These are phyloP conservation scores for Falco novaeseelandiae DNA, from an alignment of 2,797 vertebrate species.

Conservation along the genomic window DNA sequence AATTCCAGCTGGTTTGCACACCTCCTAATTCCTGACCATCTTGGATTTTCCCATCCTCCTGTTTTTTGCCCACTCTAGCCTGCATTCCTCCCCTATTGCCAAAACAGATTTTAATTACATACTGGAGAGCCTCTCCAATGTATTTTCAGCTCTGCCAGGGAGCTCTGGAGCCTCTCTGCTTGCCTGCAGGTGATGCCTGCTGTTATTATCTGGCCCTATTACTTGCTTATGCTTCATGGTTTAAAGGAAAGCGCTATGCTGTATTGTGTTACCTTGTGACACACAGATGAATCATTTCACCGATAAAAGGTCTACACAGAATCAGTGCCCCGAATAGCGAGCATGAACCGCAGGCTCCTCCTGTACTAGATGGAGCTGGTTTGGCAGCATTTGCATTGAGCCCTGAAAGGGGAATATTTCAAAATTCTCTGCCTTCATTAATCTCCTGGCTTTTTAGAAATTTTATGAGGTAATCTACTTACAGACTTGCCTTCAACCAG, in stretches of 20 bases:
- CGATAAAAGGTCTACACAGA: not conserved
- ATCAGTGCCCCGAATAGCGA: not conserved
- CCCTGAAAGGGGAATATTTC: not conserved
- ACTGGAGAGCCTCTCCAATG: not conserved
- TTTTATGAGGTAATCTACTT: conserved; percentile 16
- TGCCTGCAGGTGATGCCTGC: conserved; percentile 26
- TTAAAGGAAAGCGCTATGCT: not conserved
- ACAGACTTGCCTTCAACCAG: conserved; percentile 11
- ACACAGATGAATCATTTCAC: not conserved
- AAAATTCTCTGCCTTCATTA: not conserved
- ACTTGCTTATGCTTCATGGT: not conserved
- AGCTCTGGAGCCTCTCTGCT: not conserved
- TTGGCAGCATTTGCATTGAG: not conserved
- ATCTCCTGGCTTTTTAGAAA: conserved; percentile 5
- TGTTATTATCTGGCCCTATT: not conserved
- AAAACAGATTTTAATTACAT: conserved; percentile 27
- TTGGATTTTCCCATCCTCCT: not conserved
- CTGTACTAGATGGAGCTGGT: not conserved
- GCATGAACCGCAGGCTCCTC: not conserved
- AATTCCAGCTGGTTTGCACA: not conserved
- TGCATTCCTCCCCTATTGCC: conserved; percentile 28
- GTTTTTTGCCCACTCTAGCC: not conserved
- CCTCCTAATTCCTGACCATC: not conserved
- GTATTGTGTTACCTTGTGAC: not conserved
- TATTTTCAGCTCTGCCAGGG: not conserved